These are phyloP conservation scores for Crotalus horridus DNA, from an alignment of 2,113 vertebrate species.

Conservation along the genomic window DNA sequence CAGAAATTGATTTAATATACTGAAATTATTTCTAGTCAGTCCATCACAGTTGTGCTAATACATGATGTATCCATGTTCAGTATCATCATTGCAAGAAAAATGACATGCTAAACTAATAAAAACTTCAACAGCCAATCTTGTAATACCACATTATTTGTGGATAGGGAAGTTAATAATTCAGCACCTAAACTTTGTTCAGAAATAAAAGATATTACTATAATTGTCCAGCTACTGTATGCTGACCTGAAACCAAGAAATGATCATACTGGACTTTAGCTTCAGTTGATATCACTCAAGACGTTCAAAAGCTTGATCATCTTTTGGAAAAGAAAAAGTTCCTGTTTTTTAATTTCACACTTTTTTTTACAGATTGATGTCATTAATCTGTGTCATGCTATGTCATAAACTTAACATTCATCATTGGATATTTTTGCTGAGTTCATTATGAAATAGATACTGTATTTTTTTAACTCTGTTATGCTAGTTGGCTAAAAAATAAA, in stretches of 20 bases:
- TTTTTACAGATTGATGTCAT: background rate
- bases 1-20: conserved; percentile 74
- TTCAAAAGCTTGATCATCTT: fast-evolving
- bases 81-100: conserved; percentile 47
- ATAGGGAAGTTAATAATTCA: conserved; percentile 49
- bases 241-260: conserved; percentile 31
- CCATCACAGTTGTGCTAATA: conserved; percentile 59
- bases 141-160: conserved; percentile 44
- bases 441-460: background rate
- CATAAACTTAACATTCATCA: background rate
- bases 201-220: conserved; percentile 52
- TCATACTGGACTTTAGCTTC: background rate
- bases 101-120: background rate
- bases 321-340: conserved; percentile 33
- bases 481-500: conserved; percentile 30
- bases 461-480: conserved; percentile 4
- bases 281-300: conserved; percentile 17
- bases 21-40: conserved; percentile 75
- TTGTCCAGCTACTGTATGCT: conserved; percentile 33
- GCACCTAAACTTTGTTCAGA: conserved; percentile 49
- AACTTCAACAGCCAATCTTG: conserved; percentile 20
- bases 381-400: fast-evolving
- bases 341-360: conserved; percentile 15
- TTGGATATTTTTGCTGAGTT: background rate
- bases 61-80: conserved; percentile 36